A percentile compares a stretch with the other conserved stretches of the same genome.
Evolutionary conservation across 1,140 invertebrate species (phyloP).

Genomic region (Nymphalis io): DNA sequence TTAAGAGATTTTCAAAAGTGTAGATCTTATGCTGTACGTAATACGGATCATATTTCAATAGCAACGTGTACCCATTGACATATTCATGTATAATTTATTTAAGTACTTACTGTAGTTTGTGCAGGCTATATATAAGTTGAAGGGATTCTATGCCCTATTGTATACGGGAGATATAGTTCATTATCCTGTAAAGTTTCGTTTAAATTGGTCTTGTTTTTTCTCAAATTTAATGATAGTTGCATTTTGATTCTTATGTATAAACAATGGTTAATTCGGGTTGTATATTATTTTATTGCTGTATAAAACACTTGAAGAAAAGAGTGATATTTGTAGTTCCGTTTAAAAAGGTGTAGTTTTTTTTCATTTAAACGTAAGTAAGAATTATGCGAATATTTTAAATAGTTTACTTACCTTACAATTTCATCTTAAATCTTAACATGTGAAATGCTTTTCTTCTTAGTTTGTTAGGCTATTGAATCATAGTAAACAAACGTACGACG

Average conservation of each 20-base stretch:
- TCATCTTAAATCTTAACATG: too few relatives aligned
- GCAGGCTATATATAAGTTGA: background rate
- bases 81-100: slow-evolving; percentile 1
- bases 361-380: too few relatives aligned
- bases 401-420: too few relatives aligned
- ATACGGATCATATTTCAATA: background rate
- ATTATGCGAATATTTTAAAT: too few relatives aligned
- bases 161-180: background rate
- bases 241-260: background rate
- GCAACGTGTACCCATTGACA: background rate
- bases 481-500: too few relatives aligned
- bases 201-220: slow-evolving; percentile 4
- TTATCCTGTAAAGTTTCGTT: background rate
- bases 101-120: background rate
- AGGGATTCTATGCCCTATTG: background rate
- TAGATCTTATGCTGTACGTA: background rate
- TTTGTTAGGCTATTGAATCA: too few relatives aligned
- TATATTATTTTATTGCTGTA: background rate
- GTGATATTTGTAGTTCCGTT: too few relatives aligned
- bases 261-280: background rate
- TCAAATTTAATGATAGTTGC: background rate
- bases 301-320: too few relatives aligned
- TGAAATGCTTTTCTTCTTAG: too few relatives aligned
- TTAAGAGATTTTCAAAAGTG: slow-evolving; percentile 1
- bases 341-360: too few relatives aligned